Evolutionary conservation across 2,797 vertebrate species (phyloP).

Genomic region (Sphenodon punctatus): DNA sequence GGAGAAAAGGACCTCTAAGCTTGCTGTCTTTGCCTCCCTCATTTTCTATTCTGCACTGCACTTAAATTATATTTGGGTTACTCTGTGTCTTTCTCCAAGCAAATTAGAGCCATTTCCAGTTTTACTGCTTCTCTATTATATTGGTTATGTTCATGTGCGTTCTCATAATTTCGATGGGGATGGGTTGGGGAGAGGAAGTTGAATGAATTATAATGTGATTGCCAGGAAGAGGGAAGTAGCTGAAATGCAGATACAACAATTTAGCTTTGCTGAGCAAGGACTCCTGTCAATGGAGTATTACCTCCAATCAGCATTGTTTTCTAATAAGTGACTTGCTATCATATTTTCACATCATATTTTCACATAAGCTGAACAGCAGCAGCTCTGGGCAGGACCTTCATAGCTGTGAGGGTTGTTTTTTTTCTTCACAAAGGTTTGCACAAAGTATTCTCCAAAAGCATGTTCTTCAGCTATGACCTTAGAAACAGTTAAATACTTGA

Average conservation of each 20-base stretch:
- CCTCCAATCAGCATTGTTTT: slow-evolving; percentile 22
- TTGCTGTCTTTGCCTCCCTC: no score
- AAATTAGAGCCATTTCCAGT: not conserved
- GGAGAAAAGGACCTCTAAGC: not conserved
- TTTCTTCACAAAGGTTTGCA: not conserved
- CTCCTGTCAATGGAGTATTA: not conserved
- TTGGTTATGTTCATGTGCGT: fast-evolving
- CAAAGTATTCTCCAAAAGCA: slow-evolving; percentile 1
- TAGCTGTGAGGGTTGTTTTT: not conserved
- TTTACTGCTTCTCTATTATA: not conserved
- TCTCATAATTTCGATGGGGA: not conserved
- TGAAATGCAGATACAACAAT: not conserved
- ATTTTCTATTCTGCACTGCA: fast-evolving
- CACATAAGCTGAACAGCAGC: slow-evolving; percentile 21
- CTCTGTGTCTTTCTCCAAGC: not conserved
- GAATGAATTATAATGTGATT: not conserved
- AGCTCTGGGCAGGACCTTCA: slow-evolving; percentile 13
- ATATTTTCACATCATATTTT: not conserved
- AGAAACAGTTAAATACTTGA: not conserved
- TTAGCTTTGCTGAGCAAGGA: slow-evolving; percentile 14
- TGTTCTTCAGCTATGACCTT: slow-evolving; percentile 15
- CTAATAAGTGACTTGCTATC: not conserved
- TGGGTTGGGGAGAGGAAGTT: not conserved
- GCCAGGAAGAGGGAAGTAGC: slow-evolving; percentile 27
- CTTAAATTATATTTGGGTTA: not conserved